Base-by-base conservation (phyloP, 92 coral and sea anemone species). In the Isaurus tuberculatus region DNA sequence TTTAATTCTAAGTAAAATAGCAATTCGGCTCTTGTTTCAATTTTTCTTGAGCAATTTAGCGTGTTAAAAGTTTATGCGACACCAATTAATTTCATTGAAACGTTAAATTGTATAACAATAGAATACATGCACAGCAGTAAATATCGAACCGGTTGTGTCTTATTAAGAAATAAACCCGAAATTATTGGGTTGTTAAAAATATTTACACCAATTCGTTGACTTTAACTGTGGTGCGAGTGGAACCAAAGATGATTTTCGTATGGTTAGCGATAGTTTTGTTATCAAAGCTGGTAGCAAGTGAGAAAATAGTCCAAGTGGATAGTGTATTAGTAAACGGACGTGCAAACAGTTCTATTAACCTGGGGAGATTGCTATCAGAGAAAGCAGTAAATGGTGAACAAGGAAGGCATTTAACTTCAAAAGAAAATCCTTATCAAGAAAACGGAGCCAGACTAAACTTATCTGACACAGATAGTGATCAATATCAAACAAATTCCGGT, bases 51-150 rank as follows among this genome's bases (percentile, higher is more conserved):
- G 10, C 46, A 40, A 13, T 31, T 34, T 20, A 19, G 34, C 60
- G 34, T 43, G 20, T 57, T n/a, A 57, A 42, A 77, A 1, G 25
- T 33, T 58, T 36, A 40, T 51, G 10, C 28, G 27, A 15, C 23
- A 72, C 57, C 78, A 44, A 48, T 25, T 11, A 15, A 22, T 60
- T 33, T 29, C 43, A 58, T 36, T 26, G n/a, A 77, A 58, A 77
- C 69, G 70, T 43, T 77, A 33, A 33, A 37, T 77, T 77, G 25
- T 30, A 26, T 11, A 58, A 77, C 82, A 77, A 77, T 77, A 57
- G 55, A 22, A 46, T 32, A 60, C 82, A 31, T 77, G 82, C 32
- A 23, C 10, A 8, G 16, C 25, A 55, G 9, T 10, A 19, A 55
- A 55, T 55, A 55, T 22, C 63, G 5, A 25, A 55, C 63, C 63